Evolutionary conservation across 2,113 vertebrate genomes (phyloP), one percentile per base, ranked within the genome.

Genomic region (Columba janthina): DNA sequence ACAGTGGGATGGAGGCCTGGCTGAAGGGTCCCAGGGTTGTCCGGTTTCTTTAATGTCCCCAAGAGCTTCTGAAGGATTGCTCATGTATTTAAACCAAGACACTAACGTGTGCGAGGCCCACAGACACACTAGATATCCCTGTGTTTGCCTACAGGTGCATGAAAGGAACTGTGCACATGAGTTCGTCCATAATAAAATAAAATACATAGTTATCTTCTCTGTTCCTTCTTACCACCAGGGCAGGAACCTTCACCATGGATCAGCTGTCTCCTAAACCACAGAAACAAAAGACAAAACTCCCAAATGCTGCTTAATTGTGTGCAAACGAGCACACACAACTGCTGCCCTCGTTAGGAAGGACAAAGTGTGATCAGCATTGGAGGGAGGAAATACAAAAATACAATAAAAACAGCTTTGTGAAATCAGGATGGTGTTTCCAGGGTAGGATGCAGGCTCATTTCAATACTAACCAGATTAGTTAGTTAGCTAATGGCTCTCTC

Each of bases 401-500:
- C 54, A 50, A 60, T 21, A 18, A 48, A 46, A 40, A 48, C 83
- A 78, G 81, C 85, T 77, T 65, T 69, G 72, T 61, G 76, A 87
- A 94, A 73, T 54, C 76, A 22, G 1, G 0, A 44, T 69, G 87
- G 48, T 62, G 50, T 67, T 92, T 93, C 53, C 71, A 90, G 81
- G 38, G 46, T 56, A 48, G 54, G 74, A 91, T 57, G 53, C 3
- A 17, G 56, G 75, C 91, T 94, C 79, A 80, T 96, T 95, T 95
- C 93, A 88, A 93, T 96, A 91, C 90, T 97, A 97, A 97, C 93
- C 95, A 91, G 92, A 96, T 97, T 96, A 96, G 15, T 34, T 83
- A 90, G 46, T 67, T 85, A 11, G 93, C 95, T 97, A 46, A 96
- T 86, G 93, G 94, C 88, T 82, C 89, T 93, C 95, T 96, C 96